Percentiles rank a stretch among this genome's conserved stretches.
Evolutionary conservation across 2,113 vertebrate species (phyloP).

Genomic region (Aleadryas rufinucha): DNA sequence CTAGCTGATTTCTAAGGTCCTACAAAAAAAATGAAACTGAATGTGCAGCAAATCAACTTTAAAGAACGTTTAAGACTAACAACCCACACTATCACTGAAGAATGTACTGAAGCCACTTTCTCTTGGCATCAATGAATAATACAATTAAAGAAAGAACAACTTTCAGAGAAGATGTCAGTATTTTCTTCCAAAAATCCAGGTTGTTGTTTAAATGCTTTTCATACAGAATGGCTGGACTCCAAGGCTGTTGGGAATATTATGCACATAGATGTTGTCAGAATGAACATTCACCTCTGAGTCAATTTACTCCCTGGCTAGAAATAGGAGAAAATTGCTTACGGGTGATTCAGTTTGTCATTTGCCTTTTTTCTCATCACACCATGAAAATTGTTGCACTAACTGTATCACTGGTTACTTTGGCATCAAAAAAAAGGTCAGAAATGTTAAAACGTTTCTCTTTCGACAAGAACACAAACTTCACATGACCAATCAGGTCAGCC

Average conservation of each 20-base stretch:
- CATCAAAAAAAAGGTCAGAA: neutral
- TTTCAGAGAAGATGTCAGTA: neutral
- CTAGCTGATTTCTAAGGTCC: slow-evolving; percentile 91
- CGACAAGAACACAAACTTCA: neutral
- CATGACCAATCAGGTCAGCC: neutral
- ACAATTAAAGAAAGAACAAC: neutral
- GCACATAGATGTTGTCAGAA: neutral
- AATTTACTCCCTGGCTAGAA: neutral
- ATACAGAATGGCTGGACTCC: neutral
- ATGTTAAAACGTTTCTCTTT: neutral
- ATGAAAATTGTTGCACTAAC: neutral
- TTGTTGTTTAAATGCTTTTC: neutral
- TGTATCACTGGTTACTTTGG: neutral
- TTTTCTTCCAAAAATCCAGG: neutral
- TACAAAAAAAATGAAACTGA: slow-evolving; percentile 16
- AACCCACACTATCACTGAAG: neutral
- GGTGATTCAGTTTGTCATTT: slow-evolving; percentile 45
- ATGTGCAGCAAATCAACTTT: neutral
- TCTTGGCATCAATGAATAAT: neutral
- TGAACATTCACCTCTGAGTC: neutral
- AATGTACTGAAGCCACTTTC: neutral
- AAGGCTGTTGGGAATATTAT: neutral
- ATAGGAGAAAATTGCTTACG: neutral
- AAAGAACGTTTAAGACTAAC: neutral
- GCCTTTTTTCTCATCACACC: slow-evolving; percentile 23